Evolutionary conservation across 2,113 vertebrate species (phyloP), one percentile per base, ranked within the genome.

Genomic region (Zeus faber): DNA sequence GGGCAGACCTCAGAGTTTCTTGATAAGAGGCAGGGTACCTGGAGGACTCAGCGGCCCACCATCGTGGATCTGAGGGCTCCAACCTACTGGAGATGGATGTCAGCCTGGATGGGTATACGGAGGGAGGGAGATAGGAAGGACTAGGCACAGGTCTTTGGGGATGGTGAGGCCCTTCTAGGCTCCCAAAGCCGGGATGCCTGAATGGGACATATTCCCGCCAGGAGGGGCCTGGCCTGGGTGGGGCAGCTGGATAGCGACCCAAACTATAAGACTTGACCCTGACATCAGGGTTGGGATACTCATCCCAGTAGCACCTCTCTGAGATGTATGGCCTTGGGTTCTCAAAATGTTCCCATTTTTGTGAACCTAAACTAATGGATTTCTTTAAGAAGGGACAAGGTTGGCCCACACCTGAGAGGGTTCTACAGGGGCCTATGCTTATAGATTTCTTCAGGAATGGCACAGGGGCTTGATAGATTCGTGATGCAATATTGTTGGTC

Each of bases 391-490:
- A 85, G 47, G 84, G 82, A 25, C 64, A 67, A 16, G 86, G 82
- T 2, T 67, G 83, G 4, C 70, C 80, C 40, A 83, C 44, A 25
- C 70, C 76, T 20, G 86, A 81, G 14, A 87, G 78, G 0, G 81
- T 79, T 69, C 84, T 77, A 50, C 77, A 84, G 2, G 85, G 86
- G 41, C 84, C 88, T 0, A 78, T 63, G 62, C 90, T 91, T 2
- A 88, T 20, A 48, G 90, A 90, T 49, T 90, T 91, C 70, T 76
- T 91, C 16, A 91, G 73, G 59, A 85, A 87, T 27, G 88, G 85
- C 56, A 82, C 64, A 14, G 85, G 87, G 39, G 67, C 85, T 66
- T 87, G 86, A 74, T 50, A 73, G 65, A 89, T 89, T 20, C 84
- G 80, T 2, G 84, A 84, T 9, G 76, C 72, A 48, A 89, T 85